These are phyloP conservation scores for Scaptomyza cyrtandrae DNA, from an alignment of 2,888 invertebrate species.

Conservation along the genomic window DNA sequence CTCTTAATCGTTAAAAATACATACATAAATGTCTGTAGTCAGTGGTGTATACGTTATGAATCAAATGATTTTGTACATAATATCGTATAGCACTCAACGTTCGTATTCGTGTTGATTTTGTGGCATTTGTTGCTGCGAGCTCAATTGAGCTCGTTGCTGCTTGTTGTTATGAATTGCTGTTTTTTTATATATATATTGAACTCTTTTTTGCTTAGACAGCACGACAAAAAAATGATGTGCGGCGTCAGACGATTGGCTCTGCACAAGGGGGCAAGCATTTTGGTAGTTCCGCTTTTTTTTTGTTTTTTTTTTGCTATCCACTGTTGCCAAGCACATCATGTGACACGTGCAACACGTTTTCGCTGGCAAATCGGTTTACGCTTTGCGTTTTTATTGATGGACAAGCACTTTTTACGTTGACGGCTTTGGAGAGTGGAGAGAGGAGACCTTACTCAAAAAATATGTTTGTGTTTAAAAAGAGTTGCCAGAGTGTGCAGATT, in stretches of 20 bases:
- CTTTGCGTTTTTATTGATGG: conserved; percentile 10
- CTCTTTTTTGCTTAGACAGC: conserved; percentile 49
- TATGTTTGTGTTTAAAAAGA: too few species aligned
- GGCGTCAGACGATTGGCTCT: not conserved
- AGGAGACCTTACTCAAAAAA: too few species aligned
- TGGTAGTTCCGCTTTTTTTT: conserved; percentile 20
- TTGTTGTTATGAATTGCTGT: conserved; percentile 25
- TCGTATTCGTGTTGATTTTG: not conserved
- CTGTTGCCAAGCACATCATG: conserved; percentile 52
- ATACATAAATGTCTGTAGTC: conserved; percentile 13
- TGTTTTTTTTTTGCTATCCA: not conserved
- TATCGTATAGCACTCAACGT: conserved; percentile 9
- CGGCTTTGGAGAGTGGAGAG: not conserved
- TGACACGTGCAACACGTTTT: conserved; percentile 72
- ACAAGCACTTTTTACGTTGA: conserved; percentile 14
- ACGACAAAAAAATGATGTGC: conserved; percentile 36
- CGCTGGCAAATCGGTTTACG: conserved; percentile 28
- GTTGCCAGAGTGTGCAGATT: too few species aligned
- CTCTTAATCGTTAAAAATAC: conserved; percentile 3
- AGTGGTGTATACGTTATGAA: conserved; percentile 46
- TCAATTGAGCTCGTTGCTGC: conserved; percentile 38
- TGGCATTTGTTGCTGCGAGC: conserved; percentile 23
- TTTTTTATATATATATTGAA: conserved; percentile 38
- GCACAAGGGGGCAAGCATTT: not conserved
- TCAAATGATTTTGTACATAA: conserved; percentile 7